phyloP scores from a whole-genome alignment of 2,888 invertebrate genomes.

The Chrysopilus asiliformis region DNA sequence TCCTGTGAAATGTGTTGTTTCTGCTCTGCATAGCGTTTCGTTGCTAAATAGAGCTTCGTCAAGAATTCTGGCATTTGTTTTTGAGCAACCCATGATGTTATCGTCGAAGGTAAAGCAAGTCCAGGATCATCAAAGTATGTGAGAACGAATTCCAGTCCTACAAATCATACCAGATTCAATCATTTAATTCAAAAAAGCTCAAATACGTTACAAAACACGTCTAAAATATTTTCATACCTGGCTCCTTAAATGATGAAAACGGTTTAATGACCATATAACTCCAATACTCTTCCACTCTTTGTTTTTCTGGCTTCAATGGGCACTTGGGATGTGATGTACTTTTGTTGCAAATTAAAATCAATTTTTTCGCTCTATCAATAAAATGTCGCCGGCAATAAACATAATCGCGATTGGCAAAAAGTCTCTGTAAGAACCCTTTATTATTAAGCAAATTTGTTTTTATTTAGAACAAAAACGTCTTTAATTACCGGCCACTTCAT shows the following conservation, averaged over 20 bases:
- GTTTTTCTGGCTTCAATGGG: slow-evolving; percentile 52
- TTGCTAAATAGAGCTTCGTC: slow-evolving; percentile 52
- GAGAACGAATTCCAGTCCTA: slow-evolving; percentile 65
- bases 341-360: slow-evolving; percentile 52
- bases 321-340: slow-evolving; percentile 55
- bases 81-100: slow-evolving; percentile 61
- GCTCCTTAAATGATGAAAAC: slow-evolving; percentile 27
- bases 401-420: slow-evolving; percentile 78
- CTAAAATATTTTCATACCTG: slow-evolving; percentile 20
- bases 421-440: slow-evolving; percentile 48
- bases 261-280: slow-evolving; percentile 76
- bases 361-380: slow-evolving; percentile 42
- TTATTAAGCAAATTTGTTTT: background rate
- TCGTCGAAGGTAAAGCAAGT: slow-evolving; percentile 52
- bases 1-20: slow-evolving; percentile 20
- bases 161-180: slow-evolving; percentile 8
- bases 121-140: slow-evolving; percentile 86
- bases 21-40: slow-evolving; percentile 46
- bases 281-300: slow-evolving; percentile 69
- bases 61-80: slow-evolving; percentile 67
- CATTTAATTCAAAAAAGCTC: too few species aligned
- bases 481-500: slow-evolving; percentile 78
- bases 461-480: too few species aligned
- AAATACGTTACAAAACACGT: background rate
- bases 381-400: slow-evolving; percentile 62